Evolutionary conservation across 2,888 invertebrate species (phyloP), one percentile per base, ranked within the genome.

Genomic region (Stenolophus ochropezus): DNA sequence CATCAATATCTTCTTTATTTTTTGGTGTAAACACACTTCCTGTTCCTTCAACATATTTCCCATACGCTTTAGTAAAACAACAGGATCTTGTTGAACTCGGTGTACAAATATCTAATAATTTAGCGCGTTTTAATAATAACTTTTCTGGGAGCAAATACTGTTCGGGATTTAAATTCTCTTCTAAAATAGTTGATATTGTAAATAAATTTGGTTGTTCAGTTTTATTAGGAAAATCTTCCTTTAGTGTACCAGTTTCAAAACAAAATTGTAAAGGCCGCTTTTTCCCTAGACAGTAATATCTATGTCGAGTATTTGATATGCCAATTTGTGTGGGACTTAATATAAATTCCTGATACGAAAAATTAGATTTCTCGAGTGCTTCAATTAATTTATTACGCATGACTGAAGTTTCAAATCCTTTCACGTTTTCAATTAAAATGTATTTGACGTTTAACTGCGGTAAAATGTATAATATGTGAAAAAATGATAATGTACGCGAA

Each of bases 21-120:
- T 89, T 88, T 11, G 92, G 90, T 21, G 93, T 93, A 83, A 92
- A 93, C 4, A 97, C 92, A 4, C 98, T 98, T 0, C 99, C 99
- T 8, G 98, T 97, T 0, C 98, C 98, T 90, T 97, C 96, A 23
- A 94, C 90, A 88, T 96, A 98, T 87, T 94, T 95, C 6, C 95
- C 94, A 88, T 99, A 99, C 23, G 96, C 95, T 90, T 98, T 98
- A 4, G 98, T 99, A 86, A 99, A 98, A 89, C 99, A 99, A 89
- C 96, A 97, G 0, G 96, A 95, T 84, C 94, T 93, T 73, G 85
- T 90, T 0, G 94, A 94, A 11, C 91, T 88, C 11, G 90, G 89
- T 80, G 92, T 92, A 75, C 96, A 94, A 83, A 98, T 94, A 87
- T 98, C 98, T 86, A 98, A 90, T 23, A 96, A 90, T 83, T 93